Evolutionary conservation across 2,888 invertebrate genomes (phyloP).

Genomic region (Autographa pulchrina): DNA sequence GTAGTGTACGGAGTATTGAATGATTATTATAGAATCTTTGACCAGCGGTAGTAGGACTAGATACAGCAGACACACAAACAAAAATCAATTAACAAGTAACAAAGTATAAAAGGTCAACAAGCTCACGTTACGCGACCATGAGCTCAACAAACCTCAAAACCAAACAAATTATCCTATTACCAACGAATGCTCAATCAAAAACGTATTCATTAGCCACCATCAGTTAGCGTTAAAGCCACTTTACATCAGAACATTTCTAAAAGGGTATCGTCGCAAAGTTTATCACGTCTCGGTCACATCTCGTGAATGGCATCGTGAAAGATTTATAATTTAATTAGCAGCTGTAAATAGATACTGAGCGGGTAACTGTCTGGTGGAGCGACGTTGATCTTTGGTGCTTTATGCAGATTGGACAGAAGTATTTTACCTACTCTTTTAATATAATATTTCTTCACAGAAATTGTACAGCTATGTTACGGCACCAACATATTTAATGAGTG

Average conservation of each 20-base stretch:
- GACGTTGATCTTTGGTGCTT: slow-evolving; percentile 28
- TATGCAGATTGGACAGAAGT: slow-evolving; percentile 37
- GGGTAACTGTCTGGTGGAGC: slow-evolving; percentile 41
- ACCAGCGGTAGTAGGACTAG: no score
- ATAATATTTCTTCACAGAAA: no score
- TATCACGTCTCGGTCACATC: slow-evolving; percentile 42
- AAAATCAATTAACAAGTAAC: no score
- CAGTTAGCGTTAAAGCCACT: slow-evolving; percentile 13
- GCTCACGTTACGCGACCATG: neutral
- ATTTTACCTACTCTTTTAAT: neutral
- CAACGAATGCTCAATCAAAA: neutral
- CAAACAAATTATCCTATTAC: neutral
- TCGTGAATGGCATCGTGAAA: slow-evolving; percentile 59
- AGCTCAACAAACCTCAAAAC: neutral
- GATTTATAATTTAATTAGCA: slow-evolving; percentile 69
- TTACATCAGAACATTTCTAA: slow-evolving; percentile 39
- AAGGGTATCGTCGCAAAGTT: slow-evolving; percentile 43
- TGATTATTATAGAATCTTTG: no score
- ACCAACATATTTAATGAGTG: no score
- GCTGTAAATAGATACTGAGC: slow-evolving; percentile 59
- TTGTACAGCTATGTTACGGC: no score
- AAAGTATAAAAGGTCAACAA: neutral
- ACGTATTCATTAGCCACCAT: neutral
- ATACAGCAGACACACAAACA: no score
- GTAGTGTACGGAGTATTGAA: no score